Conservation (phyloP, 2,888 invertebrate genomes). For the Nymphalis urticae region DNA sequence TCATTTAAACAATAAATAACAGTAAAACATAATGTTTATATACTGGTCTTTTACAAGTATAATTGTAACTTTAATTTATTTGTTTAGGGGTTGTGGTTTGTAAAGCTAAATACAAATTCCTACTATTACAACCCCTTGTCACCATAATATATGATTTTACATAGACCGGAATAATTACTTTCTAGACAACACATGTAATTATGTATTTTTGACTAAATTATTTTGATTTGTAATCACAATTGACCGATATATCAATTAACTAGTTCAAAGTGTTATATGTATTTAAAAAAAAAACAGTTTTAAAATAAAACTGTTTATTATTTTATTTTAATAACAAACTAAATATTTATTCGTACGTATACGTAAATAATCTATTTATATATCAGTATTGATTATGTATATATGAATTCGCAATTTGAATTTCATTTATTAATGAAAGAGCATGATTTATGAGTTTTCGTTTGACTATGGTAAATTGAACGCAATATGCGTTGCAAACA, state of each 20-base stretch:
- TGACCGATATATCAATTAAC: not conserved
- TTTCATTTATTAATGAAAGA: slow-evolving; percentile 16
- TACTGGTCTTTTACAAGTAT: too few species aligned
- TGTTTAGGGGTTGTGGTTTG: not conserved
- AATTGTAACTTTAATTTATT: not conserved
- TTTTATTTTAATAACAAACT: too few species aligned
- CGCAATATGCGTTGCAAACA: too few species aligned
- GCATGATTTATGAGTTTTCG: slow-evolving; percentile 20
- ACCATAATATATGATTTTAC: not conserved
- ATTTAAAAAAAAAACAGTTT: too few species aligned
- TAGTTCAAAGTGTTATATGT: too few species aligned
- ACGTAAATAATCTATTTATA: not conserved
- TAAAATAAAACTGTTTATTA: too few species aligned
- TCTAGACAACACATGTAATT: not conserved
- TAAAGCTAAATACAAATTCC: not conserved
- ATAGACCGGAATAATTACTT: not conserved
- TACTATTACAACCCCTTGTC: not conserved
- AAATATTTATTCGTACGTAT: not conserved
- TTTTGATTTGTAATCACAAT: not conserved
- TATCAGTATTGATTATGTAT: not conserved
- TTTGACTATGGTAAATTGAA: slow-evolving; percentile 11
- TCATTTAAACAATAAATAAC: too few species aligned
- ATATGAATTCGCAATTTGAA: slow-evolving; percentile 7
- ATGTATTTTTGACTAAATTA: not conserved
- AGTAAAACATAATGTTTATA: too few species aligned